These are phyloP conservation scores for Platyura marginata DNA, from an alignment of 1,140 invertebrate genomes.

Conservation along the genomic window DNA sequence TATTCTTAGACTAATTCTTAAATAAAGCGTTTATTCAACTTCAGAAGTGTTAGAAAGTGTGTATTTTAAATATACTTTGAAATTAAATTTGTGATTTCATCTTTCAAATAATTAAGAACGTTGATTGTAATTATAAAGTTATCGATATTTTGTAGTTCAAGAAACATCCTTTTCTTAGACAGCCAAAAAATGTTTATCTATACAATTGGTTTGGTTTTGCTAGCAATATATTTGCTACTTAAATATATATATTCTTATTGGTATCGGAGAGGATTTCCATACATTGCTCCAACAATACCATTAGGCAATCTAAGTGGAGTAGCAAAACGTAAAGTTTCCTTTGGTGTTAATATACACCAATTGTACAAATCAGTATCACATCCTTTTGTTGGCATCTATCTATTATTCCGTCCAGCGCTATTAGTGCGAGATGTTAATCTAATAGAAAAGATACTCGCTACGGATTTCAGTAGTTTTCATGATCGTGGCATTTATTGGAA, in stretches of 20 bases:
- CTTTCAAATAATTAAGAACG: too few species aligned
- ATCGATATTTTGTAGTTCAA: too few species aligned
- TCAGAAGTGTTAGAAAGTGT: too few species aligned
- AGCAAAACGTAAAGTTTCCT: slow-evolving; percentile 6
- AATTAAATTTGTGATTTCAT: too few species aligned
- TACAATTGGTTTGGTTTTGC: too few species aligned
- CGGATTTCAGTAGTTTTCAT: slow-evolving; percentile 24
- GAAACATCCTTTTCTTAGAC: too few species aligned
- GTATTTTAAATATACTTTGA: too few species aligned
- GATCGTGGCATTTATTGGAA: slow-evolving; percentile 22
- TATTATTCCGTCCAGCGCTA: slow-evolving; percentile 16
- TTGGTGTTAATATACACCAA: slow-evolving; percentile 12
- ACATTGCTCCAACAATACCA: slow-evolving; percentile 12
- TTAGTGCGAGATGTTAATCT: slow-evolving; percentile 27
- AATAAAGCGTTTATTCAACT: too few species aligned
- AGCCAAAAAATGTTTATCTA: too few species aligned
- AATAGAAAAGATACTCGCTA: slow-evolving; percentile 23
- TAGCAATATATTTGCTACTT: slow-evolving; percentile 2
- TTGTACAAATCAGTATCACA: slow-evolving; percentile 10
- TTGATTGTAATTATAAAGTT: too few species aligned
- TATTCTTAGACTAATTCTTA: too few species aligned
- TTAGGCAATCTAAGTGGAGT: slow-evolving; percentile 11
- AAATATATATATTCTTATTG: slow-evolving; percentile 12
- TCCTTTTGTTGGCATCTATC: slow-evolving; percentile 15
- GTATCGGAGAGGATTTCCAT: slow-evolving; percentile 11